Evolutionary conservation across 2,888 invertebrate genomes (phyloP).

Genomic region (Andrena fulva): DNA sequence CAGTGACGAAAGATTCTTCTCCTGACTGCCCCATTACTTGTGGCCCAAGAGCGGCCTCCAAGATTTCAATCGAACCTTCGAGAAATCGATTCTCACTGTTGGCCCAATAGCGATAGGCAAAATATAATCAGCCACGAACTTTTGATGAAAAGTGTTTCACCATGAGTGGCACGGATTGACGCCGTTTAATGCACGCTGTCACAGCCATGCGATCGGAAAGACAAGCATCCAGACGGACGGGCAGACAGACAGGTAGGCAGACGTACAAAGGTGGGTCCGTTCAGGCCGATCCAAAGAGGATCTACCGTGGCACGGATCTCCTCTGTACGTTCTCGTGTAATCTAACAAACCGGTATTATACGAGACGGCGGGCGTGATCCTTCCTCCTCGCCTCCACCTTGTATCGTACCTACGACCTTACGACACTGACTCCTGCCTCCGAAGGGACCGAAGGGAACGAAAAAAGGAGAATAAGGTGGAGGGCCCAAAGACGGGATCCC

Average conservation of each 20-base stretch:
- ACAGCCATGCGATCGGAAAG: not conserved
- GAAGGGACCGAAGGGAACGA: constrained; percentile 41
- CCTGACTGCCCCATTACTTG: not conserved
- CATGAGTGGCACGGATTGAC: not conserved
- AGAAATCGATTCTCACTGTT: not conserved
- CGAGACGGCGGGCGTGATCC: constrained; percentile 69
- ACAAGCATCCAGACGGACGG: not conserved
- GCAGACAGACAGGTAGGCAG: constrained; percentile 15
- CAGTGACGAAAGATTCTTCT: not conserved
- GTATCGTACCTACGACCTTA: constrained; percentile 70
- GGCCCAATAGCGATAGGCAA: not conserved
- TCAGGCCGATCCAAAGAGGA: constrained; percentile 57
- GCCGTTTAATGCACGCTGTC: constrained; percentile 12
- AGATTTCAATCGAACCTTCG: no score
- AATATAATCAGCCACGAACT: not conserved
- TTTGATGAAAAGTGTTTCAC: not conserved
- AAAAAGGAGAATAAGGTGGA: constrained; percentile 45
- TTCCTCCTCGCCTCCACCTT: constrained; percentile 62
- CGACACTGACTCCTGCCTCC: constrained; percentile 66
- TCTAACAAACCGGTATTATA: constrained; percentile 76
- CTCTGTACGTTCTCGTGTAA: constrained; percentile 65
- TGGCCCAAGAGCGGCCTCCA: no score
- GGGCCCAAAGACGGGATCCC: constrained; percentile 60
- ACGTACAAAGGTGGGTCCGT: constrained; percentile 27
- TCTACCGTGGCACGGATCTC: constrained; percentile 61